Conservation (phyloP, 2,888 invertebrate genomes). For the Cryptus armator region DNA sequence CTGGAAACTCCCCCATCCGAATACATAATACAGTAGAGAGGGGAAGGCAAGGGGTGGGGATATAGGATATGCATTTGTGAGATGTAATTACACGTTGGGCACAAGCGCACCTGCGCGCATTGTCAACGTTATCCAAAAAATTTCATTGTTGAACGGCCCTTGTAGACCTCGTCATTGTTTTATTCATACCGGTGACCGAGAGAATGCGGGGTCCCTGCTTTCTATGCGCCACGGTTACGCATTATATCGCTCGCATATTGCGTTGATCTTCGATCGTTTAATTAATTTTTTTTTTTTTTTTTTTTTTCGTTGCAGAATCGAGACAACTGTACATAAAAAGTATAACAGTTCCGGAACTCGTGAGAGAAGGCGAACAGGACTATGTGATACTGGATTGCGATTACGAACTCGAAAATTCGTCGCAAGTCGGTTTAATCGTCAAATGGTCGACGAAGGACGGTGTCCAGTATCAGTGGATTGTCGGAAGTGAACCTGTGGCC, state of each 20-base stretch:
- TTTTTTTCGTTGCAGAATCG: conserved; percentile 75
- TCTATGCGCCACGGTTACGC: background rate
- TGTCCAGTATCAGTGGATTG: conserved; percentile 86
- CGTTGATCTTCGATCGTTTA: conserved; percentile 45
- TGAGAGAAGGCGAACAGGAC: conserved; percentile 77
- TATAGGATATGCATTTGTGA: background rate
- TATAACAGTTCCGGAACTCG: conserved; percentile 79
- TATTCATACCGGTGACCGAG: background rate
- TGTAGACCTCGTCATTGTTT: conserved; percentile 15
- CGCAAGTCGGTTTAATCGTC: conserved; percentile 84
- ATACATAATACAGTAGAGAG: conserved; percentile 23
- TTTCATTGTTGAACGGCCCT: background rate
- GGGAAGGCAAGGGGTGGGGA: background rate
- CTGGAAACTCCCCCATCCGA: background rate
- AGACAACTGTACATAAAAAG: conserved; percentile 79
- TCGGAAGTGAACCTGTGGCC: conserved; percentile 80
- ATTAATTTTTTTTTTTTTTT: conserved; percentile 80
- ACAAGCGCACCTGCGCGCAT: background rate
- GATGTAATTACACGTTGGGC: conserved; percentile 25
- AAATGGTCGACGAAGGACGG: conserved; percentile 86
- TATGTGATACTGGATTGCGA: conserved; percentile 86
- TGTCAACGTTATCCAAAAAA: background rate
- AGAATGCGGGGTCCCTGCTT: background rate
- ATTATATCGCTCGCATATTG: background rate
- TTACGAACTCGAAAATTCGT: conserved; percentile 83